Evolutionary conservation across 2,797 vertebrate species (phyloP), one percentile per base, ranked within the genome.

Genomic region (Eulemur coronatus): DNA sequence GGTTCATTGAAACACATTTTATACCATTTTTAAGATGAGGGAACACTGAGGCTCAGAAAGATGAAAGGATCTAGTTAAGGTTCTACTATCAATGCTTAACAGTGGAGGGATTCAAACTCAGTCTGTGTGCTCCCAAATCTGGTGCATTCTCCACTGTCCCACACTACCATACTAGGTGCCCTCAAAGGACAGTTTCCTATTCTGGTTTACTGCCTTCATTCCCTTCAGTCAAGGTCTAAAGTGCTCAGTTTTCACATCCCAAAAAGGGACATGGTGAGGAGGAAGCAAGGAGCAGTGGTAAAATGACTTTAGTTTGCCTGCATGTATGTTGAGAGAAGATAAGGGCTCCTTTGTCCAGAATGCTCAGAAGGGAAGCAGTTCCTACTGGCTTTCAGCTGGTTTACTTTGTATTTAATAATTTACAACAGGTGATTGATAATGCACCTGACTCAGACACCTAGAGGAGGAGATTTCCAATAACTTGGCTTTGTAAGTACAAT

Each of bases 371-470:
- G 7, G 9, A 84, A 94, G 65, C 7, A 86, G 38, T 76, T 92
- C 22, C 82, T 81, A 28, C 26, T 91, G 52, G 65, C 14, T 93
- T 91, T 85, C 52, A 96, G 35, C 20, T 81, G 65, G 28, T 22
- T 97, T 94, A 85, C 52, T 96, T 97, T 84, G 67, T 59, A 93
- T 90, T 95, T 93, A 96, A 85, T 65, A 93, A 95, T 92, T 96
- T 26, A 94, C 80, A 87, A 30, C 33, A 76, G 73, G 41, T 95
- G 76, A 89, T 6, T 89, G 81, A 90, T 92, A 92, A 69, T 89
- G 61, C 85, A 24, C 24, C 30, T 95, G 59, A 94, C 55, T 90
- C 48, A 91, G 38, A 93, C n/a, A 80, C 46, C 30, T 69, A 97
- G 72, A 89, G 48, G 50, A 81, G 52, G 38, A 92, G 13, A 84